Conservation (phyloP, 2,113 vertebrate genomes). For the Oceanites oceanicus region DNA sequence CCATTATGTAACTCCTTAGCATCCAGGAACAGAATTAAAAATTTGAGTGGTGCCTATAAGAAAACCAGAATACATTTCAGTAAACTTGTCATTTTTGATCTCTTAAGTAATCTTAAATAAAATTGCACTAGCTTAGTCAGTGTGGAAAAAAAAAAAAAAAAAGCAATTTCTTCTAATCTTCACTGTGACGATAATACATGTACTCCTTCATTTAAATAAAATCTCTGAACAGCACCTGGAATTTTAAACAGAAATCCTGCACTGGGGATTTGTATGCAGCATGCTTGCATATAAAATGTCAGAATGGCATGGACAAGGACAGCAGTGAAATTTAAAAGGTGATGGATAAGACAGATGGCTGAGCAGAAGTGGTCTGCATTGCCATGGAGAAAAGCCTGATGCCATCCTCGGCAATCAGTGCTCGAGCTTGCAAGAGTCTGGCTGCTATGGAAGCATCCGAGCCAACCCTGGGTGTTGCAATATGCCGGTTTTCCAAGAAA, state of each 20-base stretch:
- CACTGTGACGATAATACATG: conserved; percentile 37
- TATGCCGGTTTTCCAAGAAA: conserved; percentile 56
- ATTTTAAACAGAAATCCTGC: conserved; percentile 5
- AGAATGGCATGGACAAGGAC: conserved; percentile 25
- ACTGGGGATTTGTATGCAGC: conserved; percentile 38
- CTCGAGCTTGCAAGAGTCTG: conserved; percentile 19
- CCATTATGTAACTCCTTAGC: conserved; percentile 6
- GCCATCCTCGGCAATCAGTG: conserved; percentile 36
- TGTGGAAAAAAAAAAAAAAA: not conserved
- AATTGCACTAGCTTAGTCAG: conserved; percentile 46
- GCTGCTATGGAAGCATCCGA: conserved; percentile 32
- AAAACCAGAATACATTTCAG: conserved; percentile 20
- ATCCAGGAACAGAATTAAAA: conserved; percentile 22
- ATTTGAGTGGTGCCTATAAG: not conserved
- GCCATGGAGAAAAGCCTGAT: conserved; percentile 60
- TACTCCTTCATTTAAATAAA: conserved; percentile 43
- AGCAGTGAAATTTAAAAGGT: conserved; percentile 62
- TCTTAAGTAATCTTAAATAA: conserved; percentile 44
- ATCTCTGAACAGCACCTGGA: conserved; percentile 51
- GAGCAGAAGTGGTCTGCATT: conserved; percentile 63
- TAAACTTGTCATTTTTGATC: conserved; percentile 50
- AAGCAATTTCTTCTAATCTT: conserved; percentile 12
- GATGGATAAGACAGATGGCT: conserved; percentile 58
- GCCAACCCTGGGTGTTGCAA: conserved; percentile 35
- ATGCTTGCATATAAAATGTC: not conserved